Evolutionary conservation across 2,113 vertebrate genomes (phyloP), one percentile per base, ranked within the genome.

Genomic region (Bambusicola thoracicus): DNA sequence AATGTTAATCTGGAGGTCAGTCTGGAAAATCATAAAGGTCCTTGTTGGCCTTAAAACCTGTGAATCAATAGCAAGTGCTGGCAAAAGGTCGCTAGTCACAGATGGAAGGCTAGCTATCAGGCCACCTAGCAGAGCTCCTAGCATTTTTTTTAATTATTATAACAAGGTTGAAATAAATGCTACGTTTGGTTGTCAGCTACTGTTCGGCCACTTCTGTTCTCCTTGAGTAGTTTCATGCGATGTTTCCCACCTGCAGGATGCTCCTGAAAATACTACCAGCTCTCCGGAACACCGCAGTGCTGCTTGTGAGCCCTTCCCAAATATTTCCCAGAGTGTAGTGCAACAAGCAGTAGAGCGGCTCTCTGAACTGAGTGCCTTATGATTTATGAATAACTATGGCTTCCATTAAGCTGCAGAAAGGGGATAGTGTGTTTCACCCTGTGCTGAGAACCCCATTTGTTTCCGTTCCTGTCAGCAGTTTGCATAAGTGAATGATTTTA

Each of bases 401-500:
- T 95, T 94, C 97, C 96, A 96, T 97, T 96, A 97, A 95, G 92
- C 84, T 87, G 93, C 34, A 67, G 95, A 93, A 94, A 96, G 89
- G 96, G 95, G 93, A 90, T 88, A 87, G 94, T 78, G 93, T 94
- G 87, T 92, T 96, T 96, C 92, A 88, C 89, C 70, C 95, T 56
- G 4, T 95, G 91, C 97, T 95, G 96, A 96, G 96, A 97, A 96
- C 96, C 93, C 95, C 92, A 95, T 98, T 97, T 96, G 94, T 98
- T 98, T 98, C 97, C 91, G 55, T 97, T 98, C 89, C 95, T 97
- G 97, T 96, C 96, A 97, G 97, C 97, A 95, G 97, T 97, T 98
- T 98, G 97, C 97, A 97, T 98, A 98, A 98, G 94, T 96, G 97
- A 97, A 95, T 97, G 96, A 97, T 98, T 97, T 98, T 97, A 97